A percentile compares a stretch with the other conserved stretches of the same genome.
Conservation (phyloP, 2,113 vertebrate genomes). For the Hippoglossus stenolepis region DNA sequence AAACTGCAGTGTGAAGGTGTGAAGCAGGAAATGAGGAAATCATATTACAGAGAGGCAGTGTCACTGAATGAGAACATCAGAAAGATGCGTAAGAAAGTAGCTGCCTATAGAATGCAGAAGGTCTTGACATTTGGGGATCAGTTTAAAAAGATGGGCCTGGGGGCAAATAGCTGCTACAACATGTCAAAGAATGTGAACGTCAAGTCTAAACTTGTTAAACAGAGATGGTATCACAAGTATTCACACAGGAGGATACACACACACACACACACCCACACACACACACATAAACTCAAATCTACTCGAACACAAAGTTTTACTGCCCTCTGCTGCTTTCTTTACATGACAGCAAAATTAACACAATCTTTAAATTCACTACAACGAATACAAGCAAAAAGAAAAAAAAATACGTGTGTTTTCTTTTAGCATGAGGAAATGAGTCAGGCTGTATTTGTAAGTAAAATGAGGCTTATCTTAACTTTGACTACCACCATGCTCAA, state of each 20-base stretch:
- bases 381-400: background rate
- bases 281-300: background rate
- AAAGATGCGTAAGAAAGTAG: slow-evolving; percentile 20
- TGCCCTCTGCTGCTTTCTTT: background rate
- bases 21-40: slow-evolving; percentile 31
- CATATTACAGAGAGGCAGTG: slow-evolving; percentile 3
- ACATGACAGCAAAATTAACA: background rate
- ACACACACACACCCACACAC: background rate
- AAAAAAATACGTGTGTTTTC: background rate
- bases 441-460: background rate
- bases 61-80: background rate
- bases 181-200: slow-evolving; percentile 79
- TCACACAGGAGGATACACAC: slow-evolving; percentile 5
- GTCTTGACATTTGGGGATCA: slow-evolving; percentile 44
- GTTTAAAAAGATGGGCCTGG: slow-evolving; percentile 42
- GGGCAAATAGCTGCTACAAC: slow-evolving; percentile 49
- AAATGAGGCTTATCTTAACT: background rate
- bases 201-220: slow-evolving; percentile 78
- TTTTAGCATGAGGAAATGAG: background rate
- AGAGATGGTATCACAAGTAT: slow-evolving; percentile 60
- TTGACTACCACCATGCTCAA: background rate
- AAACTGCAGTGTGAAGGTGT: slow-evolving; percentile 1
- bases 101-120: slow-evolving; percentile 26
- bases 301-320: background rate
- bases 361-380: background rate